Conservation (phyloP, 2,888 invertebrate genomes). For the Leptarthrus brevirostris region DNA sequence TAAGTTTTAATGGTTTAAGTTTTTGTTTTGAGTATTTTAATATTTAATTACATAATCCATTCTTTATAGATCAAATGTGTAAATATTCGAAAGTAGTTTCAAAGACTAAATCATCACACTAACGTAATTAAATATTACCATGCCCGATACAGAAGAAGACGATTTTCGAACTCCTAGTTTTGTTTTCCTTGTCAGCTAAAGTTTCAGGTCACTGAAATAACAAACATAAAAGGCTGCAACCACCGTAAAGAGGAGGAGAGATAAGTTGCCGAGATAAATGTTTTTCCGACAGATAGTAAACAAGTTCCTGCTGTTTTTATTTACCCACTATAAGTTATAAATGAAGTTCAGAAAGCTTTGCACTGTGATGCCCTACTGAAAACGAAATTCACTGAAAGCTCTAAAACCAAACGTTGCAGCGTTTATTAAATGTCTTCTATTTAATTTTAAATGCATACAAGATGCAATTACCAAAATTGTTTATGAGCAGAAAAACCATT, state of each 20-base stretch:
- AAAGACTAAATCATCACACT: too few species aligned
- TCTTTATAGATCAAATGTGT: too few species aligned
- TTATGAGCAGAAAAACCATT: neutral
- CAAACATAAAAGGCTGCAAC: neutral
- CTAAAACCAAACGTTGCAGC: neutral
- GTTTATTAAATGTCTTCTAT: neutral
- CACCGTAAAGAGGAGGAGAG: neutral
- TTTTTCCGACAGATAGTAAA: conserved; percentile 27
- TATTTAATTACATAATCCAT: too few species aligned
- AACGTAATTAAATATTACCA: too few species aligned
- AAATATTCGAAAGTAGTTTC: too few species aligned
- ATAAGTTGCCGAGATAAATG: conserved; percentile 3
- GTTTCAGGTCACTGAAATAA: neutral
- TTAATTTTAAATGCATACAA: neutral
- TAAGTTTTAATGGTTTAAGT: too few species aligned
- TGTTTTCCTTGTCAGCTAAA: neutral
- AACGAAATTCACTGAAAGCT: neutral
- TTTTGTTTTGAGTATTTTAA: too few species aligned
- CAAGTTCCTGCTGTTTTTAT: conserved; percentile 24
- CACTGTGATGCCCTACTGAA: neutral
- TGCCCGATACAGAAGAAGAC: too few species aligned
- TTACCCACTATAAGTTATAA: conserved; percentile 9
- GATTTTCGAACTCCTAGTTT: neutral
- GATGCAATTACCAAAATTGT: conserved; percentile 4
- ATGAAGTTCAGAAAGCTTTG: too few species aligned